Evolutionary conservation across 2,888 invertebrate species (phyloP).

Genomic region (Troides aeacus): DNA sequence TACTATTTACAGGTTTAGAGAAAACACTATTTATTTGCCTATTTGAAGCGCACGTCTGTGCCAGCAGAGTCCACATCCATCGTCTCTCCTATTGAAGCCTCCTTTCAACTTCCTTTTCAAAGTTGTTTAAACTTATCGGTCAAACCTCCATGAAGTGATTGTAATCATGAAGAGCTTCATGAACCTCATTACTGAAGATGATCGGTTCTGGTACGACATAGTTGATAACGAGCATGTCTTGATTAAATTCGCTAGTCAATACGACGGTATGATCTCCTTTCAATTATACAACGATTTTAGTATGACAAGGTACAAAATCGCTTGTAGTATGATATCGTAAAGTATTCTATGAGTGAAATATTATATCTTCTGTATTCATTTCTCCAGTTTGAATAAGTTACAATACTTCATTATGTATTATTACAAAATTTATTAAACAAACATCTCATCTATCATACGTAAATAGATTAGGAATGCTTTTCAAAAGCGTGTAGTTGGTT

Average conservation of each 20-base stretch:
- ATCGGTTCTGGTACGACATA: background rate
- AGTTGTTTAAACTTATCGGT: background rate
- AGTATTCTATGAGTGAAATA: no score
- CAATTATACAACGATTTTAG: no score
- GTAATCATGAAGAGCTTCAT: background rate
- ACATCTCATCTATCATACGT: background rate
- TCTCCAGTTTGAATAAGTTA: background rate
- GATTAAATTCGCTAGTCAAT: background rate
- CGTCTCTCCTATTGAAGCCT: no score
- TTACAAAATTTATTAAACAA: conserved; percentile 4
- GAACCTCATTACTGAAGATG: background rate
- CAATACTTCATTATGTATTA: background rate
- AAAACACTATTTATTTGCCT: no score
- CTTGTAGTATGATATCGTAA: no score
- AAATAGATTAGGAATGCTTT: conserved; percentile 13
- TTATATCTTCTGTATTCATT: no score
- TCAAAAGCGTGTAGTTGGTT: conserved; percentile 7
- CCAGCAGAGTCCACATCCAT: no score
- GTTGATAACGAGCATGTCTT: background rate
- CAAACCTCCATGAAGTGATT: background rate
- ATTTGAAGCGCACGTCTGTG: no score
- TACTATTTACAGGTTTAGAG: no score
- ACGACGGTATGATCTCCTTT: no score
- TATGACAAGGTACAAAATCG: no score
- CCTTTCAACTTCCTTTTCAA: no score